Percentiles rank a stretch among this genome's conserved stretches.
phyloP scores from a whole-genome alignment of 2,888 invertebrate genomes.

The Plemyria rubiginata region DNA sequence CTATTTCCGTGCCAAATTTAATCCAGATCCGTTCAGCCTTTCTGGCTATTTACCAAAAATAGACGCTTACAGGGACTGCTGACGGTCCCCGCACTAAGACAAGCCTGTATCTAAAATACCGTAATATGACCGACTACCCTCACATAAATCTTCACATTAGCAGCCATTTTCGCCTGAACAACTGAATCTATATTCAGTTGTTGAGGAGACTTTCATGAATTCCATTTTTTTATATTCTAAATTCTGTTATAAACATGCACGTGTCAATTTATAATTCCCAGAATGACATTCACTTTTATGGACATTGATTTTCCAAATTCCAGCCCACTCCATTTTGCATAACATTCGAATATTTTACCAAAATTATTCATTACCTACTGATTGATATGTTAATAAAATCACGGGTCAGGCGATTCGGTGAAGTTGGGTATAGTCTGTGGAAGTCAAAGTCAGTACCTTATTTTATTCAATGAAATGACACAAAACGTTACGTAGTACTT shows the following conservation, averaged over 20 bases:
- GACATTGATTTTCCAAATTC: conserved; percentile 10
- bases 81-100: no score
- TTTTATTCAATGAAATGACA: not conserved
- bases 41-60: no score
- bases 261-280: not conserved
- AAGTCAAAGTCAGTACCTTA: not conserved
- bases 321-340: conserved; percentile 11
- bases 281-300: not conserved
- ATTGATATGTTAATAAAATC: conserved; percentile 4
- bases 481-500: not conserved
- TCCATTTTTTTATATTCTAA: no score
- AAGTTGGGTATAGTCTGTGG: not conserved
- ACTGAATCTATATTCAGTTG: not conserved
- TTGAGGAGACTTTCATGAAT: not conserved
- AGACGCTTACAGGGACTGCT: no score
- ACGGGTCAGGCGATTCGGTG: not conserved
- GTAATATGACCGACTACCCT: no score
- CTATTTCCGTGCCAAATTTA: no score
- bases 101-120: no score
- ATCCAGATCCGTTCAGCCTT: no score
- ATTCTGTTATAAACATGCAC: not conserved
- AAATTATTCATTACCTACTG: not conserved
- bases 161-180: not conserved
- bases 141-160: no score
- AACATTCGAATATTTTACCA: not conserved